These are phyloP conservation scores for Spermophilus dauricus DNA, from an alignment of 2,113 vertebrate genomes.

Conservation along the genomic window DNA sequence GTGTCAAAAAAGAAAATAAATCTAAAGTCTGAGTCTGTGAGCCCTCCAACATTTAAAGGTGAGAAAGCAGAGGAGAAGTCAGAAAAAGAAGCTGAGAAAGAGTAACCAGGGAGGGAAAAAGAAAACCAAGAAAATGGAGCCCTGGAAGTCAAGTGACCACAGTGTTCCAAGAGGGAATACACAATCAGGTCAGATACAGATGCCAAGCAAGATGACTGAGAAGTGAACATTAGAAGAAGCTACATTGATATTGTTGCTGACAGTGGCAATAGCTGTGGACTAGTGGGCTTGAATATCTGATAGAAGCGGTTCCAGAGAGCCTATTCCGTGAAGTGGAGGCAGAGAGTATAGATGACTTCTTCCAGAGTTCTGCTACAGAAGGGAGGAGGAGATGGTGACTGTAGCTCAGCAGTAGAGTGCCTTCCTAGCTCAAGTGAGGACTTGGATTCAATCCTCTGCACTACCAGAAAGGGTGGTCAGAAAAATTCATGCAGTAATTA, in stretches of 20 bases:
- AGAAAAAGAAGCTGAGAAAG: background rate
- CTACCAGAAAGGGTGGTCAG: no score
- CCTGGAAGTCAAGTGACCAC: no score
- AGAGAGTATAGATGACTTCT: no score
- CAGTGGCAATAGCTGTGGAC: background rate
- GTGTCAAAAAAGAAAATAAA: background rate
- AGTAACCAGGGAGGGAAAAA: background rate
- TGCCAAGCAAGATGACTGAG: background rate
- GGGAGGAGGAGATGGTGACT: no score
- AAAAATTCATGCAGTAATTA: background rate
- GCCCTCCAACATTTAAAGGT: background rate
- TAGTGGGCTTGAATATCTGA: background rate
- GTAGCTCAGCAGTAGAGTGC: background rate
- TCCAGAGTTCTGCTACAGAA: background rate
- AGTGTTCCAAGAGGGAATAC: background rate
- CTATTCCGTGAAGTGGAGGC: background rate
- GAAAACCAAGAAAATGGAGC: background rate
- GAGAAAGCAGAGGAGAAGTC: background rate
- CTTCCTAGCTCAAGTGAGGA: background rate
- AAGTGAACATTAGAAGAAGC: background rate
- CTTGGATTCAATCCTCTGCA: no score
- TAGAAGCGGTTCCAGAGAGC: background rate
- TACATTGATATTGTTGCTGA: background rate
- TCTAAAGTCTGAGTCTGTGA: background rate
- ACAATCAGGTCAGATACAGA: background rate